Evolutionary conservation across 2,888 invertebrate species (phyloP).

Genomic region (Plebejus anna): DNA sequence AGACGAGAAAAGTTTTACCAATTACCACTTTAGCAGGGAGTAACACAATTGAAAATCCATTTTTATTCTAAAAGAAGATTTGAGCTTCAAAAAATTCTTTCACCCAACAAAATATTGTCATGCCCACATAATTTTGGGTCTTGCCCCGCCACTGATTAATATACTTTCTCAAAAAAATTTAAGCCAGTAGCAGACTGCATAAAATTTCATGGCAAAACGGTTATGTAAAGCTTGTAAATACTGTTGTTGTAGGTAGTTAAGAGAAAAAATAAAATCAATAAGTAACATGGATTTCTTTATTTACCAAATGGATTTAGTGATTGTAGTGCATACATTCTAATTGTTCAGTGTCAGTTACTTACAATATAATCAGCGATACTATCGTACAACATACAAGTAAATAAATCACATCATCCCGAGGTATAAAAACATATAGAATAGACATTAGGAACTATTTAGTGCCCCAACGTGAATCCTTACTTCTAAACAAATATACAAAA

Average conservation of each 20-base stretch:
- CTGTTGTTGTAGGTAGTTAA: not conserved
- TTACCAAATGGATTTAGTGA: conserved; percentile 73
- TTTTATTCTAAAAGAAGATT: too few species aligned
- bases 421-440: not conserved
- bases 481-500: conserved; percentile 10
- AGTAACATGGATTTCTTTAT: conserved; percentile 60
- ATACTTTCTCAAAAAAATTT: too few species aligned
- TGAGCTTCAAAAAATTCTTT: too few species aligned
- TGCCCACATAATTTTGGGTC: too few species aligned
- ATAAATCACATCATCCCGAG: conserved; percentile 33
- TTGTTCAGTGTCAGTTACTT: conserved; percentile 56
- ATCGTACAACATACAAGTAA: conserved; percentile 44
- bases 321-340: conserved; percentile 68
- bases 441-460: conserved; percentile 2
- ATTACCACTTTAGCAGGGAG: too few species aligned
- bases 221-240: not conserved
- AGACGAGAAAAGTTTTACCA: too few species aligned
- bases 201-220: not conserved
- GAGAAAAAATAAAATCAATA: conserved; percentile 13
- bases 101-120: too few species aligned
- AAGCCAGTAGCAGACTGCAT: not conserved
- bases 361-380: conserved; percentile 16
- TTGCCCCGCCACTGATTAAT: too few species aligned
- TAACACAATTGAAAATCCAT: too few species aligned
- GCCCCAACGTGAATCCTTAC: not conserved